These are phyloP conservation scores for Schrankia costaestrigalis DNA, from an alignment of 2,888 invertebrate genomes.

Conservation along the genomic window DNA sequence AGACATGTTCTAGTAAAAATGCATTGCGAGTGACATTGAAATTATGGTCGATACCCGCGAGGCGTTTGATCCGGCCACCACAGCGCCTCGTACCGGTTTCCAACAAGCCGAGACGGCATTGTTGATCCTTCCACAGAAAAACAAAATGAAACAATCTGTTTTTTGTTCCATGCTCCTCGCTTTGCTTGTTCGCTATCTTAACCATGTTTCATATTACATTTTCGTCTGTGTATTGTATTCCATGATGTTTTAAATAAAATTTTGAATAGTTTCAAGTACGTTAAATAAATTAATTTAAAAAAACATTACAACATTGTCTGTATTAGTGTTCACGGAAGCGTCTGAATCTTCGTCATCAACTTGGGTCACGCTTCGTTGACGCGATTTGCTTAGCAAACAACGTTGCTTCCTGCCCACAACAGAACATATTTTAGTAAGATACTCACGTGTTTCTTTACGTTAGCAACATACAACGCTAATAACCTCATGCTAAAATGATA, in stretches of 20 bases:
- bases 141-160: conserved; percentile 69
- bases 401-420: conserved; percentile 46
- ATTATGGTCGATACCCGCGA: conserved; percentile 58
- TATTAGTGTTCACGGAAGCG: conserved; percentile 50
- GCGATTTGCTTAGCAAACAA: conserved; percentile 64
- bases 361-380: conserved; percentile 58
- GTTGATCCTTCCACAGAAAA: conserved; percentile 71
- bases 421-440: conserved; percentile 23
- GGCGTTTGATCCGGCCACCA: conserved; percentile 58
- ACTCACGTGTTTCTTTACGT: conserved; percentile 28
- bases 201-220: conserved; percentile 39
- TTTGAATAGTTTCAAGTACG: neutral
- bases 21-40: conserved; percentile 49
- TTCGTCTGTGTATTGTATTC: conserved; percentile 15
- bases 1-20: conserved; percentile 29
- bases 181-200: conserved; percentile 39
- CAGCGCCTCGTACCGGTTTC: conserved; percentile 68
- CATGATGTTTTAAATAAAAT: conserved; percentile 1
- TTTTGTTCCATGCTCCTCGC: conserved; percentile 46
- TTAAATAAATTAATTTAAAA: conserved; percentile 22
- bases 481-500: conserved; percentile 5
- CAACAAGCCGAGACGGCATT: conserved; percentile 64
- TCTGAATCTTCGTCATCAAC: conserved; percentile 43
- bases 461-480: conserved; percentile 18
- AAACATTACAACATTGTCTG: conserved; percentile 27